phyloP scores from a whole-genome alignment of 2,113 vertebrate species.

The Hippopotamus amphibius region DNA sequence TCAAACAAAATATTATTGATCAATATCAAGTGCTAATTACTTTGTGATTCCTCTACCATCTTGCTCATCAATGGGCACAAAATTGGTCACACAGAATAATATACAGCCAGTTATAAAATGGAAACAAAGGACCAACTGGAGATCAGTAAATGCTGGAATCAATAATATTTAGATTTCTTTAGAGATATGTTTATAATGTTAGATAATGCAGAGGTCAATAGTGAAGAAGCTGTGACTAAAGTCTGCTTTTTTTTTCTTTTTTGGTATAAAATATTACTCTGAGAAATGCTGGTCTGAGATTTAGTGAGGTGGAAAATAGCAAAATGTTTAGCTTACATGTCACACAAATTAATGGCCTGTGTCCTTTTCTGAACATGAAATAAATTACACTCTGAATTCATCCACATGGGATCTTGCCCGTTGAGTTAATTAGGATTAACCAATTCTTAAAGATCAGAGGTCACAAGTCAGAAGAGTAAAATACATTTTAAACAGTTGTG shows the following conservation, averaged over 20 bases:
- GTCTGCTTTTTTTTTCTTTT: not conserved
- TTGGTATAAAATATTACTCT: not conserved
- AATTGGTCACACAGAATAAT: not conserved
- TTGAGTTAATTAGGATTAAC: conserved; percentile 63
- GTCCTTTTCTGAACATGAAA: conserved; percentile 37
- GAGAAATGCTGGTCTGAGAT: not conserved
- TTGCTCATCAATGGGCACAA: not conserved
- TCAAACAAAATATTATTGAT: not conserved
- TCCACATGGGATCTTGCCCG: not conserved
- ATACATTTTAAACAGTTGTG: conserved; percentile 9
- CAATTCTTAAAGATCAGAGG: conserved; percentile 40
- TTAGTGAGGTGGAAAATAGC: conserved; percentile 38
- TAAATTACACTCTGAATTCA: conserved; percentile 46
- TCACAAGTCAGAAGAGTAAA: conserved; percentile 41
- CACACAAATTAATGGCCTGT: conserved; percentile 49
- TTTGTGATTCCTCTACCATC: not conserved
- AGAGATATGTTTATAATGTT: not conserved
- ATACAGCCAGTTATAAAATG: not conserved
- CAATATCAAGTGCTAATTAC: not conserved
- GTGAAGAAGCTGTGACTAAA: not conserved
- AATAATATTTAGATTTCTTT: not conserved
- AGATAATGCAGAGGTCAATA: not conserved
- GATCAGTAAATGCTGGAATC: not conserved
- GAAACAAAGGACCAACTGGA: not conserved
- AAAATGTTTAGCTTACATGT: conserved; percentile 62